These are phyloP conservation scores for Drosophila erecta DNA, from an alignment of 1,140 invertebrate genomes.

Conservation along the genomic window DNA sequence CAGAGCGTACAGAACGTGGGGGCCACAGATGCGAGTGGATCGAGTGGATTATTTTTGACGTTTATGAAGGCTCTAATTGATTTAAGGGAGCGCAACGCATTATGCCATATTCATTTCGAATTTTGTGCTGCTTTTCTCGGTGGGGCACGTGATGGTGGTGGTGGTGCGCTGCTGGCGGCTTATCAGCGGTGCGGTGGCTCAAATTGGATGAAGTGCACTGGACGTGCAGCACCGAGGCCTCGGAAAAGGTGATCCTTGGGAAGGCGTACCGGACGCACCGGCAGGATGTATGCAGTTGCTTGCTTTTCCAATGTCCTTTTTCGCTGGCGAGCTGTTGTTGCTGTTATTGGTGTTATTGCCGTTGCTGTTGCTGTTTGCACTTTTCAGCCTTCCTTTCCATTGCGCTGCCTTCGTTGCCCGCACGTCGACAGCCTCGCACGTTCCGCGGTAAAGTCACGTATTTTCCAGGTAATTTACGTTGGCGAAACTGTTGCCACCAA, in stretches of 20 bases:
- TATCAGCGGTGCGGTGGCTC: conserved; percentile 40
- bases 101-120: conserved; percentile 34
- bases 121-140: no score
- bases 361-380: conserved; percentile 34
- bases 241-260: conserved; percentile 9
- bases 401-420: conserved; percentile 42
- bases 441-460: conserved; percentile 77
- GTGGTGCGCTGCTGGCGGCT: conserved; percentile 14
- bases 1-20: conserved; percentile 7
- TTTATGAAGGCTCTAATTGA: conserved; percentile 79
- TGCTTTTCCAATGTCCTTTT: no score
- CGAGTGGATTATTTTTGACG: conserved; percentile 79
- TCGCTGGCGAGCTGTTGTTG: background rate
- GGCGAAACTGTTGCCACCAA: conserved; percentile 80
- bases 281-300: no score
- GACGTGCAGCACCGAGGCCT: conserved; percentile 39
- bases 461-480: conserved; percentile 83
- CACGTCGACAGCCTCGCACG: conserved; percentile 59
- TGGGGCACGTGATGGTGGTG: no score
- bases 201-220: conserved; percentile 67
- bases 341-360: no score
- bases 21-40: conserved; percentile 41
- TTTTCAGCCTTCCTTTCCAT: conserved; percentile 50
- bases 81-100: conserved; percentile 46
- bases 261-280: conserved; percentile 8